These are phyloP conservation scores for Clitarchus hookeri DNA, from an alignment of 2,888 invertebrate genomes.

Conservation along the genomic window DNA sequence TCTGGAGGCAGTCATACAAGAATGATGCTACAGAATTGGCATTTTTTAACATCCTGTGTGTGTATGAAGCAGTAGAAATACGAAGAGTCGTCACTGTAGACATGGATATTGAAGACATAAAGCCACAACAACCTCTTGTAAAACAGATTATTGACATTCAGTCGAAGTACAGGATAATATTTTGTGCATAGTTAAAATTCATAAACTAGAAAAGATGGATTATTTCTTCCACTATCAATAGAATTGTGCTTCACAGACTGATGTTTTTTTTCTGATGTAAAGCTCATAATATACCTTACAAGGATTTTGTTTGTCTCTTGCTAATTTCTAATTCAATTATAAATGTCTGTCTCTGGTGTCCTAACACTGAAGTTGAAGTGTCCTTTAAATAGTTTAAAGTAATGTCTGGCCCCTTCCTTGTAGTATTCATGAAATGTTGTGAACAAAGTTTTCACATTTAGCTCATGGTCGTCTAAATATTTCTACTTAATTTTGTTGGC, in stretches of 20 bases:
- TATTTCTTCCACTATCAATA: neutral
- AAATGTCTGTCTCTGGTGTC: neutral
- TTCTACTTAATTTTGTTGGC: neutral
- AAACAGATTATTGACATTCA: slow-evolving; percentile 17
- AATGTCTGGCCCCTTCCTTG: neutral
- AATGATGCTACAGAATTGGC: slow-evolving; percentile 19
- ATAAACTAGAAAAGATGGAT: neutral
- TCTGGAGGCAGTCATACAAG: neutral
- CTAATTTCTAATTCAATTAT: too few relatives aligned
- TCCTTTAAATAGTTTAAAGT: neutral
- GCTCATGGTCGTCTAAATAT: neutral
- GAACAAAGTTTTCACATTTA: neutral
- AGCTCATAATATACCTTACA: neutral
- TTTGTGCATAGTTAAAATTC: slow-evolving; percentile 20
- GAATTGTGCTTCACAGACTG: slow-evolving; percentile 11
- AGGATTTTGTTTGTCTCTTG: too few relatives aligned
- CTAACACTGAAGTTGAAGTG: neutral
- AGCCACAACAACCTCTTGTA: slow-evolving; percentile 18
- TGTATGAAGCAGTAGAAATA: slow-evolving; percentile 18
- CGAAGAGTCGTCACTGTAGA: neutral
- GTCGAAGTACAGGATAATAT: slow-evolving; percentile 2
- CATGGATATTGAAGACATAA: slow-evolving; percentile 15
- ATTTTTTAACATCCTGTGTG: neutral
- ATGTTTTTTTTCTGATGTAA: slow-evolving; percentile 17
- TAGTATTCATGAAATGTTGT: neutral